Conservation (phyloP, 2,113 vertebrate genomes). For the Ammodytes dubius region DNA sequence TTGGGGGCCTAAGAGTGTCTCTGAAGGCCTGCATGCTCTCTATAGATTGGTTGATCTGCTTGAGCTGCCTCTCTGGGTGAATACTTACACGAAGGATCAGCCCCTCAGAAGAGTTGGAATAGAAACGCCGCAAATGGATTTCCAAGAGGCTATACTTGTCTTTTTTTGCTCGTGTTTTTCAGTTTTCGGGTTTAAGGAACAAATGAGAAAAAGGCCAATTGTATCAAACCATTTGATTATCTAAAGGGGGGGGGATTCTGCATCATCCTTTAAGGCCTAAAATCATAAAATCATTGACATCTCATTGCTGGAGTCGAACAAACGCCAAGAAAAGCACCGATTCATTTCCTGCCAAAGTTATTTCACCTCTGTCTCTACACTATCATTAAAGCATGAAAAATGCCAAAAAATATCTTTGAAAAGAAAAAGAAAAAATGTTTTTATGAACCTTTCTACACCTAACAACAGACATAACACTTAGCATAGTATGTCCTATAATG, state of each 20-base stretch:
- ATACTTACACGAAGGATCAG: background rate
- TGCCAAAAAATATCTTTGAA: no score
- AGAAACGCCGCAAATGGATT: background rate
- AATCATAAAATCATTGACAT: background rate
- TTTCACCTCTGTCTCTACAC: no score
- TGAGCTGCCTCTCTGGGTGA: background rate
- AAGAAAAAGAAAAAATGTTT: conserved; percentile 5
- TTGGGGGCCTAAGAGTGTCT: conserved; percentile 2
- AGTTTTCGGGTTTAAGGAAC: no score
- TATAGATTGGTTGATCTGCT: background rate
- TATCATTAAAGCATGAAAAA: no score
- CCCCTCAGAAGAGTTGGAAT: background rate
- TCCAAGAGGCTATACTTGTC: background rate
- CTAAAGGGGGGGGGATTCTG: no score
- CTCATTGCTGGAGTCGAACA: background rate
- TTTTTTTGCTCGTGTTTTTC: background rate
- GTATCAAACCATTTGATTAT: no score
- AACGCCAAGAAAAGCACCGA: background rate
- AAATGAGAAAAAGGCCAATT: no score
- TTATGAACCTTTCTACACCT: conserved; percentile 12
- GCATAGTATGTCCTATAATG: conserved; percentile 40
- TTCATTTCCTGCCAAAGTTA: background rate
- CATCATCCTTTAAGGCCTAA: background rate
- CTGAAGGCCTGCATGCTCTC: background rate
- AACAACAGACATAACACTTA: conserved; percentile 25